Base-by-base conservation (phyloP, 2,113 vertebrate species). In the Mystacornis crossleyi region DNA sequence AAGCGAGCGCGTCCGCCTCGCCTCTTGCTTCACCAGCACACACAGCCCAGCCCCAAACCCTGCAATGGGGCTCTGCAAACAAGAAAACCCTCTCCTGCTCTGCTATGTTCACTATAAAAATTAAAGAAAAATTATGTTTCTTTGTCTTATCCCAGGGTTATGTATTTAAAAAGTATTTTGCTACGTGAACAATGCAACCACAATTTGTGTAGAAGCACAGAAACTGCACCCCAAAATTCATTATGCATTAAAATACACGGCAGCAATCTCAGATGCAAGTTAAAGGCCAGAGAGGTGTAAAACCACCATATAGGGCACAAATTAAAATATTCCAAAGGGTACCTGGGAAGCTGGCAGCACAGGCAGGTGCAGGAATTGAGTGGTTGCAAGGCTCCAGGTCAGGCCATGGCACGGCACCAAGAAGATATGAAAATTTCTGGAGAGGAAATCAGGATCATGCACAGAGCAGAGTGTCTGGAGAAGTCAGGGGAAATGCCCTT, bases 41-140 rank as follows among this genome's bases (percentile, higher is more conserved):
- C 51, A 24, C 1, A 0, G 9, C n/a, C 9, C 58, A 29, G 64
- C 65, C 66, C 60, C 17, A 3, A 61, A 81, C 0, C 0, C 58
- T 50, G 42, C 79, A 78, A 19, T 3, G 8, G 3, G 6, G 40
- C 71, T 71, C 80, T 28, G 2, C 24, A 16, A 64, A 38, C 11
- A 10, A 40, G 57, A 55, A 90, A 89, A 10, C 13, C 77, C 61
- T 65, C 64, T 58, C 43, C 72, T 77, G 48, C 29, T 83, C 60
- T 10, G 16, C 58, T 25, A 4, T 18, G 40, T 14, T 75, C 53
- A 10, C 48, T 31, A 7, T 2, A 78, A 72, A 92, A 84, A 75
- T 21, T 51, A 45, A 73, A 58, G 58, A 51, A 81, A 93, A 87
- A 28, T 2, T 9, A 4, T 10, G 14, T 10, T 80, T 7, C 2